Evolutionary conservation across 1,140 invertebrate species (phyloP).

Genomic region (Euschistus heros): DNA sequence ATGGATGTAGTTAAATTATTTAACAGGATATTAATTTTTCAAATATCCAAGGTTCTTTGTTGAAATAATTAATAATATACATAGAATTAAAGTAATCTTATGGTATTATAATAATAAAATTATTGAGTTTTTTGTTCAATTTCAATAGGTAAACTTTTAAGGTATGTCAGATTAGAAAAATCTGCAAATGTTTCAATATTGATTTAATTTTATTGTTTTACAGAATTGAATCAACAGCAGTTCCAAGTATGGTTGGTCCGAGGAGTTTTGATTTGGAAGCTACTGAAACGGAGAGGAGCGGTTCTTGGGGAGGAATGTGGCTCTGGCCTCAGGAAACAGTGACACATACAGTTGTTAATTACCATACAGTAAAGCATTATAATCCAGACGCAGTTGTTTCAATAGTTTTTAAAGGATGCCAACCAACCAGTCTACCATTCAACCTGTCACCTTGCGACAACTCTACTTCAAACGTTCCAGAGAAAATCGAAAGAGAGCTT

Average conservation of each 20-base stretch:
- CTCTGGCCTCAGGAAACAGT: not conserved
- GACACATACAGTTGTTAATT: not conserved
- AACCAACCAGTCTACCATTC: slow-evolving; percentile 8
- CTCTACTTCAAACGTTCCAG: not conserved
- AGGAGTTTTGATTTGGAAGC: not conserved
- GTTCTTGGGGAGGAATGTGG: not conserved
- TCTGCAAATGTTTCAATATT: too few species aligned
- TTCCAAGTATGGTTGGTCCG: not conserved
- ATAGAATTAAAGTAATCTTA: too few species aligned
- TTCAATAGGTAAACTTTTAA: too few species aligned
- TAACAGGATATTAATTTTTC: too few species aligned
- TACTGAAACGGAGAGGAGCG: not conserved
- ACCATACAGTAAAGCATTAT: not conserved
- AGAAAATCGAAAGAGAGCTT: not conserved
- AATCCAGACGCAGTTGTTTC: not conserved
- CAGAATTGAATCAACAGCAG: not conserved
- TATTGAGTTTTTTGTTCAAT: too few species aligned
- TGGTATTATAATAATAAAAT: too few species aligned
- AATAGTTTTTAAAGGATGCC: slow-evolving; percentile 7
- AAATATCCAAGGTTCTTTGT: too few species aligned
- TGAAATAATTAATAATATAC: too few species aligned
- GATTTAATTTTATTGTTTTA: not conserved
- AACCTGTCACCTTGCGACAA: slow-evolving; percentile 1
- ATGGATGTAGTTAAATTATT: too few species aligned
- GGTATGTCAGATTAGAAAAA: too few species aligned